Evolutionary conservation across 92 coral and sea anemone species (phyloP), one percentile per base, ranked within the genome.

Genomic region (Actinostola sp.): DNA sequence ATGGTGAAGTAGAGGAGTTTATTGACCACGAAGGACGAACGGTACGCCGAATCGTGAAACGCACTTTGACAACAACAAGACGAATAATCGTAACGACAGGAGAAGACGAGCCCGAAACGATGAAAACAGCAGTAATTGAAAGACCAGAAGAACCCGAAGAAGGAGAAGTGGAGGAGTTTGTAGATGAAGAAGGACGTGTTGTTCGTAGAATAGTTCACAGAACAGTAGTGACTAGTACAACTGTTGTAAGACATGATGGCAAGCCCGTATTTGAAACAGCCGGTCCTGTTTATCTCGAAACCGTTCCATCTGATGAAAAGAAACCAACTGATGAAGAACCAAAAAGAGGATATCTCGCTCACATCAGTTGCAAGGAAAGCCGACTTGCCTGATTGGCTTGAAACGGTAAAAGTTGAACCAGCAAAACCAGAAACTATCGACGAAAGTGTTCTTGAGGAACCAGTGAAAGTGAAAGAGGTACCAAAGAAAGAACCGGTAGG

Each of bases 1-100:
- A 59, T 9, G 71, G 45, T 41, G 46, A 69, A 16, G 79, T 56
- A 17, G 72, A 83, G 13, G 68, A 74, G 34, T 32, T 31, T 30
- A 65, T 74, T 38, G 93, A 93, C 73, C 80, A 76, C 0, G 50
- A 71, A 31, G 98, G 98, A 4, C 89, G 89, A n/a, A 85, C 61
- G 28, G 89, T 93, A 52, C 84, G 72, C 59, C 79, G 93, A 56
- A 71, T 90, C 20, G 71, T 83, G 30, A 81, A 75, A 80, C 72
- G 76, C 30, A 81, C 90, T 24, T 49, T 88, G 63, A 61, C 66
- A 36, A 36, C 42, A 61, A 61, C 63, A 30, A 58, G 34, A 54
- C 27, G 61, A 54, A 30, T 54, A 0, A 25, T 58, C 19, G 3
- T 58, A 13, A 33, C n/a, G 8, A 34, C 64, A 12, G 66, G 70